Evolutionary conservation across 2,113 vertebrate genomes (phyloP).

Genomic region (Rana temporaria): DNA sequence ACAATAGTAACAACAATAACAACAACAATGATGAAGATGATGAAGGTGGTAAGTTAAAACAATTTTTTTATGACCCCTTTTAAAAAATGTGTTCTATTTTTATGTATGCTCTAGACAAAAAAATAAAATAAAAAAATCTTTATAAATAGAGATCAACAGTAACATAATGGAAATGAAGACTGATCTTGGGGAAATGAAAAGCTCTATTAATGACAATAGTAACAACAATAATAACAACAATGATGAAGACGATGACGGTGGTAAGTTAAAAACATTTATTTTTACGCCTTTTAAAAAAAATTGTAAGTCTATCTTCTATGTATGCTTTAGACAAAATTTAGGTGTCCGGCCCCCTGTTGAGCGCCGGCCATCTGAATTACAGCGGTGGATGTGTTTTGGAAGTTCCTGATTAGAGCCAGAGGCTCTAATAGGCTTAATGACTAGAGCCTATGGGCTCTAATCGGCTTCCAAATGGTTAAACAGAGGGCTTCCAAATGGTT

Average conservation of each 20-base stretch:
- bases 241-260: slow-evolving; percentile 27
- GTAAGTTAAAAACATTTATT: not conserved
- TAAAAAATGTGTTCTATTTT: not conserved
- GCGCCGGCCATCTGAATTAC: too few species aligned
- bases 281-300: not conserved
- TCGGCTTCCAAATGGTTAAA: too few species aligned
- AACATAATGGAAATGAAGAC: not conserved
- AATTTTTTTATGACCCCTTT: not conserved
- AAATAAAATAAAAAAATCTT: too few species aligned
- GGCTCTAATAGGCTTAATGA: too few species aligned
- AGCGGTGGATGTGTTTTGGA: too few species aligned
- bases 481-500: too few species aligned
- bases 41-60: slow-evolving; percentile 16
- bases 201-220: not conserved
- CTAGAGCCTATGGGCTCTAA: too few species aligned
- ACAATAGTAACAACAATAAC: not conserved
- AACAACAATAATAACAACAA: slow-evolving; percentile 42
- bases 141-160: too few species aligned
- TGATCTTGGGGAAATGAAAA: not conserved
- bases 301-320: not conserved
- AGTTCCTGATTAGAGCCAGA: too few species aligned
- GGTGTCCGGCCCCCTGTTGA: too few species aligned
- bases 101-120: not conserved
- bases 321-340: too few species aligned
- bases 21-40: slow-evolving; percentile 2